These are phyloP conservation scores for Siniperca chuatsi DNA, from an alignment of 2,113 vertebrate species.

Conservation along the genomic window DNA sequence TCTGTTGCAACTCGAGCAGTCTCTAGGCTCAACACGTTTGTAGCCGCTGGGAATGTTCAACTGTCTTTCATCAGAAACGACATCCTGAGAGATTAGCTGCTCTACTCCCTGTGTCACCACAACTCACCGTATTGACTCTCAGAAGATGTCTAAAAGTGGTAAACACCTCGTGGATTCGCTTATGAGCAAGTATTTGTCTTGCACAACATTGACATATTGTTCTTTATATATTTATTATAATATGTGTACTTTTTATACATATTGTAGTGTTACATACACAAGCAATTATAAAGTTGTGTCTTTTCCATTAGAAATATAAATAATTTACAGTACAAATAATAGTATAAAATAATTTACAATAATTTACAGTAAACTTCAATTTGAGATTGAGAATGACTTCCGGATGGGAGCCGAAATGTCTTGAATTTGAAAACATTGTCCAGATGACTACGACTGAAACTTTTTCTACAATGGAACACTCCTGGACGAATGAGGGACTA, in stretches of 20 bases:
- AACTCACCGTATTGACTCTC: slow-evolving; percentile 40
- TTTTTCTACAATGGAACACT: no score
- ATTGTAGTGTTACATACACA: background rate
- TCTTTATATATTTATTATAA: background rate
- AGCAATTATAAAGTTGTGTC: background rate
- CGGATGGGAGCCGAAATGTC: no score
- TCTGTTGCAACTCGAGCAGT: slow-evolving; percentile 62
- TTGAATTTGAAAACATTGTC: no score
- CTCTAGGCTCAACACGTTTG: slow-evolving; percentile 56
- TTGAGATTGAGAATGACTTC: no score
- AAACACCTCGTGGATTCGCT: slow-evolving; percentile 46
- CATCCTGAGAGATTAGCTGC: slow-evolving; percentile 72
- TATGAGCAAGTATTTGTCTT: background rate
- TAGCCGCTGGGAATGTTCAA: slow-evolving; percentile 65
- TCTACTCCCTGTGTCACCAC: slow-evolving; percentile 56
- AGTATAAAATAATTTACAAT: no score
- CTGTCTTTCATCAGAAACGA: slow-evolving; percentile 73
- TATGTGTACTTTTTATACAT: background rate
- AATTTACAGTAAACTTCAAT: no score
- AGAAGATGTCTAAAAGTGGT: slow-evolving; percentile 44
- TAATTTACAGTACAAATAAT: background rate
- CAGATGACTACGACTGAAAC: no score
- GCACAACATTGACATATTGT: background rate
- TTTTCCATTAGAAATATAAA: background rate
- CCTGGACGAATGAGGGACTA: no score